A percentile compares a stretch with the other conserved stretches of the same genome.
phyloP scores from a whole-genome alignment of 2,888 invertebrate species.

The Drosophila meridionalis region DNA sequence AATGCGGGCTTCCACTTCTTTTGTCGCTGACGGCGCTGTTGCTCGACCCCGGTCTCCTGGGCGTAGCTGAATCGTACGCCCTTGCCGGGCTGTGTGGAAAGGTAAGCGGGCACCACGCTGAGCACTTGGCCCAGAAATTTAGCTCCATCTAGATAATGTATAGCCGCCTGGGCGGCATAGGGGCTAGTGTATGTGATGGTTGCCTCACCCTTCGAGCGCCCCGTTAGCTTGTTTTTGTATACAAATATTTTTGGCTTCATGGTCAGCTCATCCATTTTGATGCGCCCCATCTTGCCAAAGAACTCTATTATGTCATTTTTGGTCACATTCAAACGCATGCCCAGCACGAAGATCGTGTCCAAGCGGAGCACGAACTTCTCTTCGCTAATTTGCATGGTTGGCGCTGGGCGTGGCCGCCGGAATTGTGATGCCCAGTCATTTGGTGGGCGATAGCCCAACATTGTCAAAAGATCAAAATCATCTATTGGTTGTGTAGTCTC shows the following conservation, averaged over 20 bases:
- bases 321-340: constrained; percentile 65
- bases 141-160: constrained; percentile 47
- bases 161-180: constrained; percentile 62
- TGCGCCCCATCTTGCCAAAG: constrained; percentile 58
- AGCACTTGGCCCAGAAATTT: constrained; percentile 55
- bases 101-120: constrained; percentile 64
- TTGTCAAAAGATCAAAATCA: constrained; percentile 29
- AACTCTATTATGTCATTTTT: constrained; percentile 63
- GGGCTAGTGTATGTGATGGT: constrained; percentile 63
- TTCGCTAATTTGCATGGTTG: constrained; percentile 42
- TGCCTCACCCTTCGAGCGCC: constrained; percentile 70
- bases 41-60: constrained; percentile 30
- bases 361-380: constrained; percentile 56
- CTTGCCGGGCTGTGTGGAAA: constrained; percentile 54
- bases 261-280: constrained; percentile 50
- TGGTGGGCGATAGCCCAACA: constrained; percentile 15
- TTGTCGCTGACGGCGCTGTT: constrained; percentile 44
- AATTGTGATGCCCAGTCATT: constrained; percentile 18
- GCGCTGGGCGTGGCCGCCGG: constrained; percentile 8
- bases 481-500: constrained; percentile 7
- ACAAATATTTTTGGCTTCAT: constrained; percentile 71
- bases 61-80: constrained; percentile 58
- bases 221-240: constrained; percentile 66
- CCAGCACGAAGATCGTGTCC: constrained; percentile 67
- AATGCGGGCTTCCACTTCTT: constrained; percentile 65